These are phyloP conservation scores for Leptopilina myrica DNA, from an alignment of 2,888 invertebrate genomes.

Conservation along the genomic window DNA sequence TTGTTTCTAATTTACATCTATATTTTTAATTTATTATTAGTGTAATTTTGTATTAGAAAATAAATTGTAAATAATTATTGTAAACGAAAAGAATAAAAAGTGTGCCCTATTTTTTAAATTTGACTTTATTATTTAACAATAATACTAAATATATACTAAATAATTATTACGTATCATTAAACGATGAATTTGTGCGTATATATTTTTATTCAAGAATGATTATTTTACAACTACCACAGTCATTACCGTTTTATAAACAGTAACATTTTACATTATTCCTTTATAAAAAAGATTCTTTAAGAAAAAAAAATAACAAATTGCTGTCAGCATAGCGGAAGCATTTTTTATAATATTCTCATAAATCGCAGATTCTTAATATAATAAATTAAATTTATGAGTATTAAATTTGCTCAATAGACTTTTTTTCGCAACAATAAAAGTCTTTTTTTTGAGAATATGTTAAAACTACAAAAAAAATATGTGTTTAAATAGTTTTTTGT, in stretches of 20 bases:
- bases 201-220: constrained; percentile 8
- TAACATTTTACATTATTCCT: not conserved
- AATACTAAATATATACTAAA: not conserved
- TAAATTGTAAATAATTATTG: no score
- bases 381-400: not conserved
- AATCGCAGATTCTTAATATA: not conserved
- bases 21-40: no score
- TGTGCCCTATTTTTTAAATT: not conserved
- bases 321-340: not conserved
- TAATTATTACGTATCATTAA: not conserved
- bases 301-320: not conserved
- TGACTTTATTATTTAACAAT: not conserved
- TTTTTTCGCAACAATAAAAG: not conserved
- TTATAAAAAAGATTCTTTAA: not conserved
- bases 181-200: not conserved
- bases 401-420: constrained; percentile 3
- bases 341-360: not conserved
- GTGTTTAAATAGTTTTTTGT: not conserved
- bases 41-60: no score
- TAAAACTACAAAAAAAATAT: not conserved
- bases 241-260: constrained; percentile 7
- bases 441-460: not conserved
- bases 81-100: no score
- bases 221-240: constrained; percentile 14
- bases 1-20: no score